Base-by-base conservation (phyloP, 1,140 invertebrate genomes). In the Solenopsis invicta region DNA sequence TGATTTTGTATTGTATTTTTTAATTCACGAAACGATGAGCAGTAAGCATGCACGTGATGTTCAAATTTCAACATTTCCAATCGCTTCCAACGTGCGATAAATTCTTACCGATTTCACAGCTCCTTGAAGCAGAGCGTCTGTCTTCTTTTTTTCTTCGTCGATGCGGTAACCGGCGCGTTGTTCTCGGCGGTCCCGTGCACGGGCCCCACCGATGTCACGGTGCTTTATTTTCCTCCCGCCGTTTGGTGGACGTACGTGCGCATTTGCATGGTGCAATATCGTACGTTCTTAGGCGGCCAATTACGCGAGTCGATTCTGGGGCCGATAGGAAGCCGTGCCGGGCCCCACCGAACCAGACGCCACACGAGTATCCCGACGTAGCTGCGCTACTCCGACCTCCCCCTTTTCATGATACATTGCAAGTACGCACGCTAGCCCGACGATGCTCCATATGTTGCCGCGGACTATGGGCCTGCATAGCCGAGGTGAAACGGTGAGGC, bases 241-340 rank as follows among this genome's bases (percentile, higher is more conserved):
- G 84, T 62, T 76, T 87, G 85, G 91, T 76, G 91, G 90, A 93
- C 92, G 92, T 91, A 93, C 92, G 92, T 91, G 92, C 91, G 91
- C 92, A 95, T 95, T 95, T 95, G 94, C 94, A 95, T 95, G 94
- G 94, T 94, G 94, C 94, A 95, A 95, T 95, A 95, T 95, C 93
- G 94, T 94, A 94, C 93, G 93, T 95, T 95, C 93, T 95, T 95
- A 94, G 92, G 93, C 93, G 94, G 94, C 95, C 95, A 95, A 95
- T 95, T 95, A 95, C 94, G 95, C 93, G 94, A 94, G 93, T 94
- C 94, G 95, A 95, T 95, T 91, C 91, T 89, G 89, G 88, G 76
- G 88, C 88, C 93, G 95, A 95, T 95, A 95, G 93, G 92, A 91
- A 91, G 85, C n/a, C 77, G 86, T 76, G 81, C 24, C 85, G 84